Evolutionary conservation across 37 sponge, comb jelly and placozoan species (phyloP).

Genomic region (Theonella swinhoei): DNA sequence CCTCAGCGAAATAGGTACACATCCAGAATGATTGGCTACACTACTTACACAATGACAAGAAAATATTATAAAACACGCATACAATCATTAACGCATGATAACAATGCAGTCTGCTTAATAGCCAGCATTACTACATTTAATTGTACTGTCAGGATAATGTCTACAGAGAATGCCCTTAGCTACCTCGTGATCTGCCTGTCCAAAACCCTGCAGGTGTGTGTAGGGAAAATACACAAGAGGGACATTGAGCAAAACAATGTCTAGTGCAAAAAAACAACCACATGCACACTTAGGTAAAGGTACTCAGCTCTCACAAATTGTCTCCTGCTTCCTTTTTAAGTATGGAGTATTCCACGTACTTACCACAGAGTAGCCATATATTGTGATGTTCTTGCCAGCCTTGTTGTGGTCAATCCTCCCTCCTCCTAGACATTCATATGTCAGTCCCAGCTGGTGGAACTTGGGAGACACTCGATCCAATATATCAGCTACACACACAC

Average conservation of each 20-base stretch:
- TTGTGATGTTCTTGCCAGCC: conserved; percentile 39
- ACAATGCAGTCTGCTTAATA: conserved; percentile 21
- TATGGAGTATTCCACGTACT: too few relatives aligned
- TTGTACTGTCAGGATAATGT: conserved; percentile 53
- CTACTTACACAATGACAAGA: too few relatives aligned
- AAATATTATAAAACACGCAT: not conserved
- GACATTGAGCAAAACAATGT: not conserved
- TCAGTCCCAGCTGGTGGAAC: conserved; percentile 60
- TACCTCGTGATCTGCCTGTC: conserved; percentile 60
- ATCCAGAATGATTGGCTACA: too few relatives aligned
- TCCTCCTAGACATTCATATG: conserved; percentile 83
- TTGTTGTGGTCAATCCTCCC: conserved; percentile 74
- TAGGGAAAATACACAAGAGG: not conserved
- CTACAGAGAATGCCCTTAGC: conserved; percentile 24
- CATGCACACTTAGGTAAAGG: not conserved
- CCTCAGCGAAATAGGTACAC: too few relatives aligned
- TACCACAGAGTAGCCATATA: conserved; percentile 92
- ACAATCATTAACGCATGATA: too few relatives aligned
- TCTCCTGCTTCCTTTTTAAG: too few relatives aligned
- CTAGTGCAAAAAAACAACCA: not conserved
- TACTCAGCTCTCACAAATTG: too few relatives aligned
- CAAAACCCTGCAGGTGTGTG: conserved; percentile 69
- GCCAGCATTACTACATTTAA: conserved; percentile 66
- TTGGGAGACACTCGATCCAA: conserved; percentile 70
- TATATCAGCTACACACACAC: conserved; percentile 70